These are phyloP conservation scores for Xylota sylvarum DNA, from an alignment of 2,888 invertebrate species.

Conservation along the genomic window DNA sequence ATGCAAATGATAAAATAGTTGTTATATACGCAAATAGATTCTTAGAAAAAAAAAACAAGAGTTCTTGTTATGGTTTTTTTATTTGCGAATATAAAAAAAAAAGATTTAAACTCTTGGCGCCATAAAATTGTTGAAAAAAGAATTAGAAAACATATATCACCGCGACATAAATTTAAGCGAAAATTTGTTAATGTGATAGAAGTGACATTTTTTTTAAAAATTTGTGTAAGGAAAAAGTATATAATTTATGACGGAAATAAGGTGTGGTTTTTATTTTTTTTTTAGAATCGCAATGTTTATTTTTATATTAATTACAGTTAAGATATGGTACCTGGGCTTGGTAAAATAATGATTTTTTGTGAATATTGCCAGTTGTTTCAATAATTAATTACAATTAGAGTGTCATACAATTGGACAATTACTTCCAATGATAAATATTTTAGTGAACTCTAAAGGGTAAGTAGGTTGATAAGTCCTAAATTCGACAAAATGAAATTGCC, in stretches of 20 bases:
- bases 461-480: too few species aligned
- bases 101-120: not conserved
- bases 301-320: not conserved
- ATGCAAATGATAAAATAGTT: conserved; percentile 4
- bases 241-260: conserved; percentile 12
- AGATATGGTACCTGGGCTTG: not conserved
- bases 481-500: too few species aligned
- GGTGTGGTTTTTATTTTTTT: not conserved
- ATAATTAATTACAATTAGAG: too few species aligned
- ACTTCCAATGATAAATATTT: too few species aligned
- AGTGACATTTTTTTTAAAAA: not conserved
- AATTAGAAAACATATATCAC: not conserved
- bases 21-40: not conserved
- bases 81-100: not conserved
- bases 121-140: not conserved
- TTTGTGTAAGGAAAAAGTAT: not conserved
- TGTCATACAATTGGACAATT: too few species aligned
- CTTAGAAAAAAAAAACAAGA: too few species aligned
- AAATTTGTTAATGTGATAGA: not conserved
- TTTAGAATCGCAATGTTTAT: not conserved
- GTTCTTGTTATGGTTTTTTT: not conserved
- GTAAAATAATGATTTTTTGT: not conserved
- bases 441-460: too few species aligned
- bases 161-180: not conserved
- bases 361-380: not conserved